phyloP scores from a whole-genome alignment of 2,113 vertebrate species.

The Cyprinodon variegatus region DNA sequence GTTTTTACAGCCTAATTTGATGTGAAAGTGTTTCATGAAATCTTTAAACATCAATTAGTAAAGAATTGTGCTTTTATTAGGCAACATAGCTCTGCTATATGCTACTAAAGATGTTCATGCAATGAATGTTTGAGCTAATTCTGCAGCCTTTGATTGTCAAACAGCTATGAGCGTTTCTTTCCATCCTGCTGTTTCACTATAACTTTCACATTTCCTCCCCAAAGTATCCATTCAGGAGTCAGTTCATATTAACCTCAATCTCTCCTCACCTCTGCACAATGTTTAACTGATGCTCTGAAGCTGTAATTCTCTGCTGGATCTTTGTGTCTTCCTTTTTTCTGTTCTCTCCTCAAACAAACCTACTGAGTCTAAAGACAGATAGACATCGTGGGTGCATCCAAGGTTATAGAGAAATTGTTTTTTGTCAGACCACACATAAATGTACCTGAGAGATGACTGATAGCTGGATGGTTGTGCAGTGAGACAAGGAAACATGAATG shows the following conservation, averaged over 20 bases:
- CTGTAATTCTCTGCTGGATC: slow-evolving; percentile 52
- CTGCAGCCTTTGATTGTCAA: slow-evolving; percentile 48
- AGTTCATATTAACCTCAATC: slow-evolving; percentile 55
- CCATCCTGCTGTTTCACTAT: slow-evolving; percentile 44
- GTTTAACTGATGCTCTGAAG: slow-evolving; percentile 36
- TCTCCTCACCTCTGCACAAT: slow-evolving; percentile 26
- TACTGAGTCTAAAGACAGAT: background rate
- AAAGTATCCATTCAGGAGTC: slow-evolving; percentile 49
- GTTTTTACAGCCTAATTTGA: slow-evolving; percentile 23
- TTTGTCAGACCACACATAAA: slow-evolving; percentile 5
- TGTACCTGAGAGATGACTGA: slow-evolving; percentile 14
- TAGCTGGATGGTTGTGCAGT: background rate
- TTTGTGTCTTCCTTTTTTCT: slow-evolving; percentile 27
- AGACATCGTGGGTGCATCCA: slow-evolving; percentile 3
- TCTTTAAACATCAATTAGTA: slow-evolving; percentile 17
- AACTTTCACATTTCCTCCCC: slow-evolving; percentile 52
- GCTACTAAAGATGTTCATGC: background rate
- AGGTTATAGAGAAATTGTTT: background rate
- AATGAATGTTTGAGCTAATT: slow-evolving; percentile 31
- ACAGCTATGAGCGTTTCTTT: slow-evolving; percentile 47
- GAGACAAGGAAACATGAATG: slow-evolving; percentile 3
- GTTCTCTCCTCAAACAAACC: slow-evolving; percentile 7
- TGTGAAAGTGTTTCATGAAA: slow-evolving; percentile 20
- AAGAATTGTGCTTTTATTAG: background rate
- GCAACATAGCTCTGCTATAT: slow-evolving; percentile 11